Conservation (phyloP, 2,797 vertebrate species). For the Falco peregrinus region DNA sequence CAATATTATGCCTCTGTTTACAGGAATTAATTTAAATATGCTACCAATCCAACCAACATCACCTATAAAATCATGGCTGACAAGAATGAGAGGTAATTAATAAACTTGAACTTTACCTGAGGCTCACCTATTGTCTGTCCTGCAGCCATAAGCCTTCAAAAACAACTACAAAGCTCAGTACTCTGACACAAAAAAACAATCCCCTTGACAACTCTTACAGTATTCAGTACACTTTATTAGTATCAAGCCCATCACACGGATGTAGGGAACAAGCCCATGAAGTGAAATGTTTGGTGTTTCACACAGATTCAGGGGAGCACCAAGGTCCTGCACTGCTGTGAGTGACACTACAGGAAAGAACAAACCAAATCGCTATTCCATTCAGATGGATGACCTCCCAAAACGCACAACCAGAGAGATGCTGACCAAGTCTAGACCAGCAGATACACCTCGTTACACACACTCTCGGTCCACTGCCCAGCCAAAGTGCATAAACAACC, state of each 20-base stretch:
- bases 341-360: background rate
- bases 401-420: background rate
- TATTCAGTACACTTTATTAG: background rate
- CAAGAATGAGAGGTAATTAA: background rate
- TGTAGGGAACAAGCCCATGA: background rate
- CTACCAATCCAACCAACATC: background rate
- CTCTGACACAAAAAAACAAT: background rate
- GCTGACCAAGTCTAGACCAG: background rate
- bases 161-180: background rate
- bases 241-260: background rate
- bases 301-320: background rate
- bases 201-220: background rate
- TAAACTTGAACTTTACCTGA: background rate
- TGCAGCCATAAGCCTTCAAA: background rate
- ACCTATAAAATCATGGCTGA: background rate
- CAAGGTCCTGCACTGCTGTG: background rate
- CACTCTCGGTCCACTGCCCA: accelerated
- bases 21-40: background rate
- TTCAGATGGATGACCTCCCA: background rate
- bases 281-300: background rate
- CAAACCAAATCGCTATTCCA: background rate
- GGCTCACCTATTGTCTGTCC: background rate
- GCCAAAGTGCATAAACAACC: background rate
- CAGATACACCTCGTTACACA: background rate
- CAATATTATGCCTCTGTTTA: background rate